Base-by-base conservation (phyloP, 2,113 vertebrate genomes). In the Falco punctatus region DNA sequence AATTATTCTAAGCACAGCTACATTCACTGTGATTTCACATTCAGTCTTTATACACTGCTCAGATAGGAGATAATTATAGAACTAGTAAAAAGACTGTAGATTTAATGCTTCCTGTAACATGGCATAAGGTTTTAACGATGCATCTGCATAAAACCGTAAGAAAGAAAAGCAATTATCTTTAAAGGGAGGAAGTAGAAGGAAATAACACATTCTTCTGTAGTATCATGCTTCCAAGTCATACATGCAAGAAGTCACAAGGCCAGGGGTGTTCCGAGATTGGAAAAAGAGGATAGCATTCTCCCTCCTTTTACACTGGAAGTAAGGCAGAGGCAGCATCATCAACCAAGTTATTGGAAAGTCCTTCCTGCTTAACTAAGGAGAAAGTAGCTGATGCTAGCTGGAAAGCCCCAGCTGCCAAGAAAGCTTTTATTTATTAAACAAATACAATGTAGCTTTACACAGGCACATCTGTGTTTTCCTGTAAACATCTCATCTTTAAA, bases 201-300 rank as follows among this genome's bases (percentile, higher is more conserved):
- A 67, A n/a, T 10, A 11, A 75, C 7, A 42, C 5, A 27, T 18
- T 58, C 11, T 32, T 72, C 13, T 16, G 19, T 4, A 28, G 11
- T 7, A 17, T 46, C 21, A 19, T 0, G 0, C 20, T 58, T 58
- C 38, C 20, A 28, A 40, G 15, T 13, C 54, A 51, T 49, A 20
- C 4, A 15, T 54, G 44, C 52, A 72, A 49, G 13, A 72, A 46
- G 13, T 20, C 40, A 9, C 18, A 73, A 44, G n/a, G 30, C 7
- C 48, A 18, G 17, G 8, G 23, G n/a, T 48, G 35, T 23, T 91
- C 16, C 16, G 35, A 55, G 32, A 24, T 30, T 20, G 20, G 44
- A 55, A 85, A 81, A 70, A 70, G 17, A 58, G 18, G 16, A 51
- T 1, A 16, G 15, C 2, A 5, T 74, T 58, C 16, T 48, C 22